These are phyloP conservation scores for Hydrochoerus hydrochaeris DNA, from an alignment of 2,113 vertebrate species.

Conservation along the genomic window DNA sequence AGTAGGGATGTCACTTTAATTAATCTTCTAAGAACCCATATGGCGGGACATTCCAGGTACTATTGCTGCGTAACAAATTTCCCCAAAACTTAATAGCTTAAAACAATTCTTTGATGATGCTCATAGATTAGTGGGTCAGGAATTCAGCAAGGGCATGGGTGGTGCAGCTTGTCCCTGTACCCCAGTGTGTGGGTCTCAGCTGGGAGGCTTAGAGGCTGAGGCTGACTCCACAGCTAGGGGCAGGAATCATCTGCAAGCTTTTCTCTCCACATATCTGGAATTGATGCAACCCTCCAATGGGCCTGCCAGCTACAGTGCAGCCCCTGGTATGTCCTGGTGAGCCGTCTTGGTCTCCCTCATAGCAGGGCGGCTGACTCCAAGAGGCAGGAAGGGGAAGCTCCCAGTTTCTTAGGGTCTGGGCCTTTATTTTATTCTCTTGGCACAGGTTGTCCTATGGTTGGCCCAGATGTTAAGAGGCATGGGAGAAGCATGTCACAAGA, in stretches of 20 bases:
- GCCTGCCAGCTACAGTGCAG: not conserved
- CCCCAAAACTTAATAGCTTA: not conserved
- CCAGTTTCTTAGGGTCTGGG: not conserved
- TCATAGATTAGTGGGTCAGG: not conserved
- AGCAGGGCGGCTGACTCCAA: not conserved
- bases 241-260: not conserved
- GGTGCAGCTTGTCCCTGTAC: not conserved
- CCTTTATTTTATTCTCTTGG: not conserved
- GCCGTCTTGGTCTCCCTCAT: not conserved
- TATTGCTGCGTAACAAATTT: not conserved
- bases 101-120: not conserved
- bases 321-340: not conserved
- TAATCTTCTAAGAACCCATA: constrained; percentile 5
- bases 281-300: not conserved
- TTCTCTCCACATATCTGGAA: not conserved
- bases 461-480: not conserved
- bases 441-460: not conserved
- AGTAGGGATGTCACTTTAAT: not conserved
- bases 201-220: not conserved
- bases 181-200: not conserved
- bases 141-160: not conserved
- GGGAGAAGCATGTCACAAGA: not conserved
- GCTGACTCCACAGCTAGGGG: not conserved
- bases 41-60: not conserved
- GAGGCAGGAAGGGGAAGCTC: not conserved